Conservation (phyloP, 2,888 invertebrate genomes). For the Tipula helvola region DNA sequence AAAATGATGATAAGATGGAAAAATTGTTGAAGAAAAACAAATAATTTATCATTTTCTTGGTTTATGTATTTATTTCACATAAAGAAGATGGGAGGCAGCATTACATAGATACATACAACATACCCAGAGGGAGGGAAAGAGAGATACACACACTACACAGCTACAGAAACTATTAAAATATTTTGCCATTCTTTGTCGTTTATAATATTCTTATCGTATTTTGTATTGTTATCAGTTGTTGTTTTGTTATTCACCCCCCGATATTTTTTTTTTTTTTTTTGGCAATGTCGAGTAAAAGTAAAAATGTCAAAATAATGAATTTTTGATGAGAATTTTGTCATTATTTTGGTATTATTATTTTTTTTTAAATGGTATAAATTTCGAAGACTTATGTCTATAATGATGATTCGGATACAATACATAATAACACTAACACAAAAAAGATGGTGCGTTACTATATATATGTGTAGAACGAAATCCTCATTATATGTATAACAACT, state of each 20-base stretch:
- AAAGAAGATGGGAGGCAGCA: neutral
- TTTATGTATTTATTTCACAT: neutral
- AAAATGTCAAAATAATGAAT: conserved; percentile 4
- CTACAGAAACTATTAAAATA: neutral
- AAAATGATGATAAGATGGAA: neutral
- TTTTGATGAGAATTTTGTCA: neutral
- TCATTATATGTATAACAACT: neutral
- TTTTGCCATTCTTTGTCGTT: neutral
- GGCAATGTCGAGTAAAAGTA: neutral
- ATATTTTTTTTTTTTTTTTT: neutral
- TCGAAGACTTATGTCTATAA: neutral
- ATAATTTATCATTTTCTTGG: neutral
- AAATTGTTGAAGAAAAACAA: neutral
- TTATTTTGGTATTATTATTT: neutral
- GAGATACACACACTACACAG: neutral
- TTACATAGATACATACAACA: neutral
- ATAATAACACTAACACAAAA: neutral
- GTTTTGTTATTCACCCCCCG: neutral
- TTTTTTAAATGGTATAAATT: neutral
- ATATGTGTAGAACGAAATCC: neutral
- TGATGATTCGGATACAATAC: neutral
- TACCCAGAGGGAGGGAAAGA: too few species aligned
- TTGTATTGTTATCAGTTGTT: neutral
- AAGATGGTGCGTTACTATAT: neutral
- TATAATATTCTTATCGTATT: neutral